These are phyloP conservation scores for Antidorcas marsupialis DNA, from an alignment of 2,113 vertebrate species.

Conservation along the genomic window DNA sequence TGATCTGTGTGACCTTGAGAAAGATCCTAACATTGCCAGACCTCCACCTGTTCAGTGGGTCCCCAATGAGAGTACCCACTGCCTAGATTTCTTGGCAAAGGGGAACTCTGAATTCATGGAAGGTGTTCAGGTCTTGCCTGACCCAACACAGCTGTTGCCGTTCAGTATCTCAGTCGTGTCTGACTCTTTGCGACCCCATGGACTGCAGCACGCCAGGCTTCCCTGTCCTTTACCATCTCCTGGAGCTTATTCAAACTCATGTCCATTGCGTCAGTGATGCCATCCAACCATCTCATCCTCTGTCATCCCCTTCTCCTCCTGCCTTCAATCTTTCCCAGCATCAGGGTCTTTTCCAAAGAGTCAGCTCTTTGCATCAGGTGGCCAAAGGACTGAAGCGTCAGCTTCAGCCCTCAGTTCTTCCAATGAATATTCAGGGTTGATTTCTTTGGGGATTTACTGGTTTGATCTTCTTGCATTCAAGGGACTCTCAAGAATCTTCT, in stretches of 20 bases:
- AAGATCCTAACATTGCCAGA: rapidly evolving
- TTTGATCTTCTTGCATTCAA: background rate
- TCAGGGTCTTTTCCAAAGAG: background rate
- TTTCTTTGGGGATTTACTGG: background rate
- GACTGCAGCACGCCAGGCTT: background rate
- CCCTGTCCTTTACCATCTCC: background rate
- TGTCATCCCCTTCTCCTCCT: background rate
- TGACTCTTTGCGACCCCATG: background rate
- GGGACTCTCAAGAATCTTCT: background rate
- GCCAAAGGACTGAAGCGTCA: rapidly evolving
- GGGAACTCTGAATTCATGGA: rapidly evolving
- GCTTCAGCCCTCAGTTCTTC: background rate
- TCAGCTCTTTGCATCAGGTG: background rate
- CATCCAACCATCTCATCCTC: background rate
- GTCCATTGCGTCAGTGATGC: background rate
- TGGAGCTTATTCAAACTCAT: background rate
- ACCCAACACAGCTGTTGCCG: too few species aligned
- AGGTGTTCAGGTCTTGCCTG: background rate
- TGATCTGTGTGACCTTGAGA: background rate
- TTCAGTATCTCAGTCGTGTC: background rate
- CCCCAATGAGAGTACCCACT: background rate
- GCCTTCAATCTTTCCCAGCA: background rate
- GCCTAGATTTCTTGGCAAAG: rapidly evolving
- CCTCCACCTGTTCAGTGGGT: background rate
- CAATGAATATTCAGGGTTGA: background rate